These are phyloP conservation scores for Calcarius lapponicus DNA, from an alignment of 2,797 vertebrate genomes.

Conservation along the genomic window DNA sequence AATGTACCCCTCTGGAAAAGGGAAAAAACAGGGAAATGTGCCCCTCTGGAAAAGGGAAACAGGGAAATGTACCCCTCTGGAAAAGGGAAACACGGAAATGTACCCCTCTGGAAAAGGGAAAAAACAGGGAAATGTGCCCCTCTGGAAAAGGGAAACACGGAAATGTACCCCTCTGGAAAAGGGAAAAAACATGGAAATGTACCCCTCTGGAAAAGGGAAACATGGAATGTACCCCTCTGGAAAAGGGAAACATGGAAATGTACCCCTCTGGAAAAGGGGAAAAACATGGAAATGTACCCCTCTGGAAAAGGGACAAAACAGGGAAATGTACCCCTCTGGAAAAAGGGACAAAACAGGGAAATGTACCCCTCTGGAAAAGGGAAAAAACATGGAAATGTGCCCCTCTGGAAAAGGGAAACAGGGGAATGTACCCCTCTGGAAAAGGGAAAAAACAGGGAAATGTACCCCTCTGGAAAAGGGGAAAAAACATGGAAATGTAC, in stretches of 20 bases:
- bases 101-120: too few relatives aligned
- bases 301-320: background rate
- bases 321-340: constrained; percentile 70
- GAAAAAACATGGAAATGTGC: constrained; percentile 56
- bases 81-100: background rate
- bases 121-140: constrained; percentile 67
- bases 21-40: background rate
- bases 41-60: constrained; percentile 47
- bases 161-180: too few relatives aligned
- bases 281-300: constrained; percentile 54
- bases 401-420: constrained; percentile 49
- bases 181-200: constrained; percentile 44
- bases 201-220: constrained; percentile 57
- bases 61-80: constrained; percentile 71
- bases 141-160: constrained; percentile 35
- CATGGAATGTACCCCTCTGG: too few relatives aligned
- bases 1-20: constrained; percentile 35
- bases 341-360: background rate
- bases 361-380: too few relatives aligned
- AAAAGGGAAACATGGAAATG: constrained; percentile 33
- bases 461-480: too few relatives aligned
- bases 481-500: constrained; percentile 59
- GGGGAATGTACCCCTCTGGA: constrained; percentile 69
- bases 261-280: constrained; percentile 60
- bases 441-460: background rate